These are phyloP conservation scores for Abramis brama DNA, from an alignment of 2,113 vertebrate genomes.

Conservation along the genomic window DNA sequence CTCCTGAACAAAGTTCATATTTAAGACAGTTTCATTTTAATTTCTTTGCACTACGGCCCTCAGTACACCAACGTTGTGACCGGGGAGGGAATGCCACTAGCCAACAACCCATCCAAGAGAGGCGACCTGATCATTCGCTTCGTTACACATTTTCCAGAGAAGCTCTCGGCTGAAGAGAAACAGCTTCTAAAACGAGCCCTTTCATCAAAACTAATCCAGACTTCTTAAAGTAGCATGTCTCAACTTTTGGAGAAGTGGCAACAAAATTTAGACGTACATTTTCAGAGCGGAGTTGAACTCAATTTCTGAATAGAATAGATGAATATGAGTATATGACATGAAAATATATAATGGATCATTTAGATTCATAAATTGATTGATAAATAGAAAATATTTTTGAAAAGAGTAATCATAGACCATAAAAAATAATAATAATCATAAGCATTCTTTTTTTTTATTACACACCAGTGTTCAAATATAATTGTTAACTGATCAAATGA, in stretches of 20 bases:
- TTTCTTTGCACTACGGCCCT: conserved; percentile 74
- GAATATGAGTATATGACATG: too few species aligned
- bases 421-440: too few species aligned
- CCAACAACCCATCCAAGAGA: conserved; percentile 70
- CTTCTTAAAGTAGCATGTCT: too few species aligned
- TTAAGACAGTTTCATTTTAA: background rate
- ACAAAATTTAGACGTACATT: too few species aligned
- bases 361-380: too few species aligned
- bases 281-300: too few species aligned
- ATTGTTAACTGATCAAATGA: background rate
- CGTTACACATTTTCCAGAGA: conserved; percentile 84
- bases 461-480: background rate
- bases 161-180: conserved; percentile 81
- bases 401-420: too few species aligned
- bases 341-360: too few species aligned
- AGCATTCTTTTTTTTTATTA: too few species aligned
- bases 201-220: conserved; percentile 43
- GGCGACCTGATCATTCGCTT: conserved; percentile 90
- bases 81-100: conserved; percentile 88
- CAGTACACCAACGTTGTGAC: conserved; percentile 85
- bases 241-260: too few species aligned
- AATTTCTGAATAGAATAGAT: too few species aligned
- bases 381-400: too few species aligned
- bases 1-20: background rate
- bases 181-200: conserved; percentile 78